Evolutionary conservation across 2,888 invertebrate genomes (phyloP), one percentile per base, ranked within the genome.

Genomic region (Xiphydria camelus): DNA sequence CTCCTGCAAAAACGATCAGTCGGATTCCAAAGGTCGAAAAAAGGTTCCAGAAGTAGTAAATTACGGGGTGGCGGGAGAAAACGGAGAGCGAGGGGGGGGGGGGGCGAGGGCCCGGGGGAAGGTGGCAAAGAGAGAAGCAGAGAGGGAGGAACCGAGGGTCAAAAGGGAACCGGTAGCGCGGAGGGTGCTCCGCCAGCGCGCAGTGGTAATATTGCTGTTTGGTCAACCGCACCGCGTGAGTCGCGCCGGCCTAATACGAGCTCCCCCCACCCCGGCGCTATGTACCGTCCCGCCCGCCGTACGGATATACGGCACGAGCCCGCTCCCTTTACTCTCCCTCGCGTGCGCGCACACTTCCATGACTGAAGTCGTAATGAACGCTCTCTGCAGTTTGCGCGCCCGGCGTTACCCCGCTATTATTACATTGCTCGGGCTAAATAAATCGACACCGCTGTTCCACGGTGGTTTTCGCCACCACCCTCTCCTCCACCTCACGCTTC

Each of bases 181-280:
- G n/a, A n/a, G n/a, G n/a, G n/a, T n/a, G n/a, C n/a, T n/a, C n/a
- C n/a, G n/a, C n/a, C n/a, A n/a, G n/a, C n/a, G n/a, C n/a, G n/a
- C 26, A 26, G 26, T 40, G 45, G 55, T 47, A 57, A 59, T 57
- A 53, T 49, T 48, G 41, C 39, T 45, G 49, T 48, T 47, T 53
- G 56, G 46, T 46, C 41, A 55, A 51, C 51, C 58, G 41, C 55
- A 45, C 44, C 42, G 45, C 51, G 48, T 45, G 37, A 49, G 46
- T 50, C 38, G n/a, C n/a, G 35, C 40, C 47, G 50, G 26, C 10
- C 26, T 26, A 26, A 14, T 26, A n/a, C n/a, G n/a, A n/a, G n/a
- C n/a, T n/a, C n/a, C n/a, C n/a, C n/a, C n/a, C n/a, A n/a, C 37
- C 7, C 19, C 33, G 14, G 33, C 33, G 5, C 14, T 14, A n/a